Evolutionary conservation across 2,888 invertebrate genomes (phyloP).

Genomic region (Microplitis manilae): DNA sequence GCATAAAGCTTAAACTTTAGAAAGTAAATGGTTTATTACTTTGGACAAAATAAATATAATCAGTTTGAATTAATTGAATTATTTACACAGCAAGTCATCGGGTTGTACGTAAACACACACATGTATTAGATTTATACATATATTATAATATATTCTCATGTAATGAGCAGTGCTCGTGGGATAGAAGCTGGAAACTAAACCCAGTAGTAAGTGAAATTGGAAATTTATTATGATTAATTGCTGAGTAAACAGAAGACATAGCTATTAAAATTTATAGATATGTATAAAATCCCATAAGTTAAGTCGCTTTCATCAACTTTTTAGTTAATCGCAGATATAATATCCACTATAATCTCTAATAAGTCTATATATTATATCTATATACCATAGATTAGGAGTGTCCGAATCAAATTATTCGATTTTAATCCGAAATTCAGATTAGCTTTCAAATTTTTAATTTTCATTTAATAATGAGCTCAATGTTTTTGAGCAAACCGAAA

Average conservation of each 20-base stretch:
- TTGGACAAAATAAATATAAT: background rate
- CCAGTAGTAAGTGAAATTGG: constrained; percentile 35
- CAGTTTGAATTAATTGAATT: constrained; percentile 32
- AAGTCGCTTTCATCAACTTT: constrained; percentile 8
- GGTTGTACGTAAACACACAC: constrained; percentile 6
- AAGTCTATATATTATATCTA: no score
- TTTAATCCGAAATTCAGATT: no score
- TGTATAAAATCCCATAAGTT: no score
- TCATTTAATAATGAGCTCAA: no score
- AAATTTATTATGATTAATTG: constrained; percentile 33
- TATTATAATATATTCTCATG: background rate
- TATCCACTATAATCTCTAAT: background rate
- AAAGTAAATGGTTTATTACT: constrained; percentile 34
- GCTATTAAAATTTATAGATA: constrained; percentile 3
- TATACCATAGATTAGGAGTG: no score
- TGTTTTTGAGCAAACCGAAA: no score
- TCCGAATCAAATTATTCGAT: no score
- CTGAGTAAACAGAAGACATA: constrained; percentile 2
- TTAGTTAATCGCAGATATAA: background rate
- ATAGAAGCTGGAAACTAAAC: background rate
- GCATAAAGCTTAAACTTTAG: constrained; percentile 34
- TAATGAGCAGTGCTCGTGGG: no score
- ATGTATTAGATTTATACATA: background rate
- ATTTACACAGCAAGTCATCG: constrained; percentile 32
- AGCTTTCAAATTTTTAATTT: no score